Conservation (phyloP, 2,113 vertebrate genomes). For the Ophiodon elongatus region DNA sequence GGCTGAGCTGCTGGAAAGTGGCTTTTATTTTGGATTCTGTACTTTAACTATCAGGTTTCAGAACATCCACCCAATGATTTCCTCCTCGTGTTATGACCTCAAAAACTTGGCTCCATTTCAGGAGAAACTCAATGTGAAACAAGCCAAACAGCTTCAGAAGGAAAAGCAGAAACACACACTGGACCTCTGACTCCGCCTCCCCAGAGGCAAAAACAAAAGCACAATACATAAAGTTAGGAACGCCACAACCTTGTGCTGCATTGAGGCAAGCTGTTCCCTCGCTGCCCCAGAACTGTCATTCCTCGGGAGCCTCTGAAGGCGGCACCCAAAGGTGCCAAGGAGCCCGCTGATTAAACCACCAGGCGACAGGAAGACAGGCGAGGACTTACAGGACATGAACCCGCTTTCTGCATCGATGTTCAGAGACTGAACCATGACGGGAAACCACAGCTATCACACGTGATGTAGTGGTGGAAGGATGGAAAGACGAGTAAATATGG, state of each 20-base stretch:
- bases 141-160: background rate
- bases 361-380: background rate
- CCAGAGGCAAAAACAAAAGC: conserved; percentile 39
- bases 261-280: conserved; percentile 32
- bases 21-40: conserved; percentile 51
- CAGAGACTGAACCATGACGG: background rate
- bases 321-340: conserved; percentile 34
- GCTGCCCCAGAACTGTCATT: conserved; percentile 49
- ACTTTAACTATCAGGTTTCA: conserved; percentile 65
- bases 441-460: background rate
- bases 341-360: conserved; percentile 9
- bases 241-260: conserved; percentile 47
- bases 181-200: conserved; percentile 34
- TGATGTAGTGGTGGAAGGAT: no score
- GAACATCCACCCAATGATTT: conserved; percentile 35
- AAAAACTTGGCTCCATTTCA: conserved; percentile 59
- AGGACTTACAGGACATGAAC: background rate
- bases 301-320: conserved; percentile 16
- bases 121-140: conserved; percentile 29
- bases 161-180: conserved; percentile 8
- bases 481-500: background rate
- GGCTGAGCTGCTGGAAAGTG: conserved; percentile 25
- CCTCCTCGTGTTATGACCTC: conserved; percentile 46
- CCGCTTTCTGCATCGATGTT: conserved; percentile 14
- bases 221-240: conserved; percentile 30